Conservation (phyloP, 1,140 invertebrate species). For the Maconellicoccus hirsutus region DNA sequence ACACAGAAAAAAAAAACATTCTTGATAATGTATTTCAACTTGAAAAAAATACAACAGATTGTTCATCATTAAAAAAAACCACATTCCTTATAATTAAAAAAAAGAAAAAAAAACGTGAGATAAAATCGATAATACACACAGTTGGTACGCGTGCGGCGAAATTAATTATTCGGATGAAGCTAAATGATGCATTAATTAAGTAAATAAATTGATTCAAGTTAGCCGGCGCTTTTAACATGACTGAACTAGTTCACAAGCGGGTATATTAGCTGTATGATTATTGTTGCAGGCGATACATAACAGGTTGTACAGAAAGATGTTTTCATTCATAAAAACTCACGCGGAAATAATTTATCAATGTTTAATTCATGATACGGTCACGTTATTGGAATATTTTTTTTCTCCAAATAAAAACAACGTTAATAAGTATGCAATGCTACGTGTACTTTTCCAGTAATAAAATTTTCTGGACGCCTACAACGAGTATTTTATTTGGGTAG, state of each 20-base stretch:
- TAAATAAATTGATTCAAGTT: not conserved
- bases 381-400: no score
- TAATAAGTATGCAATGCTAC: no score
- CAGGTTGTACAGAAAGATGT: not conserved
- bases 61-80: no score
- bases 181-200: not conserved
- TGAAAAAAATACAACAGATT: no score
- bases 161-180: not conserved
- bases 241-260: not conserved
- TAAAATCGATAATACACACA: not conserved
- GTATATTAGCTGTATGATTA: not conserved
- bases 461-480: no score
- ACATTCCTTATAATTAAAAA: no score
- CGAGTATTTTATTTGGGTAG: no score
- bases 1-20: no score
- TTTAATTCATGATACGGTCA: not conserved
- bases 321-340: slow-evolving; percentile 3
- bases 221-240: not conserved
- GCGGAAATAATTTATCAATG: not conserved
- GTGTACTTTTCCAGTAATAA: no score
- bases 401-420: no score
- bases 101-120: not conserved
- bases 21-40: no score
- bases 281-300: not conserved
- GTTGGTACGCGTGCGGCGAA: not conserved